Evolutionary conservation across 2,113 vertebrate genomes (phyloP), one percentile per base, ranked within the genome.

Genomic region (Copsychus sechellarum): DNA sequence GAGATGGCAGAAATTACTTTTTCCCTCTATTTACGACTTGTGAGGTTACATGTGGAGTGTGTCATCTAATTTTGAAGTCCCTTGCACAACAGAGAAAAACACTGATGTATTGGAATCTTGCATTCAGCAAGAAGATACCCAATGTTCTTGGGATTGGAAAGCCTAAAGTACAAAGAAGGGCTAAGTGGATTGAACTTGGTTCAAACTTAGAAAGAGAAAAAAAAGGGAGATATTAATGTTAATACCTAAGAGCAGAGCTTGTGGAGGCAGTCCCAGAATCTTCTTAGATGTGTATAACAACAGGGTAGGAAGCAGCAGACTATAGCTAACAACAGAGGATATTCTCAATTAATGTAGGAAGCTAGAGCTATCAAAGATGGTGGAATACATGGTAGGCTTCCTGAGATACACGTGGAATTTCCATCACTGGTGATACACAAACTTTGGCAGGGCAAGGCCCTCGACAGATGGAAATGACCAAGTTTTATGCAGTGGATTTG

Each of bases 91-190:
- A n/a, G 14, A 48, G 89, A 74, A 61, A 33, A 7, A 33, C n/a
- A 56, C 0, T 3, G 5, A 33, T 3, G 0, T 79, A 50, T 48
- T 54, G 33, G 20, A 82, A 2, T 14, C 50, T 16, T 28, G 4
- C 40, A 42, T 74, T 28, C 38, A 71, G 16, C 23, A 72, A 54
- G 38, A 28, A 72, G 9, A 3, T 17, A 76, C 8, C 8, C 58
- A 67, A 64, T 19, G 9, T 21, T 91, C 43, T 26, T 16, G 9
- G 15, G 8, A 47, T 11, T 51, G 20, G 25, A 86, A 88, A 90
- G 17, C 4, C 38, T 9, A 7, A 90, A 78, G 42, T n/a, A 31
- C 17, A 45, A 31, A 15, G 11, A 79, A 71, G 45, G 9, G 11
- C 8, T 45, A 51, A 60, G 18, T 51, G 45, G 7, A 47, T 5